phyloP scores from a whole-genome alignment of 1,140 invertebrate species.

The Lepidostoma basale region DNA sequence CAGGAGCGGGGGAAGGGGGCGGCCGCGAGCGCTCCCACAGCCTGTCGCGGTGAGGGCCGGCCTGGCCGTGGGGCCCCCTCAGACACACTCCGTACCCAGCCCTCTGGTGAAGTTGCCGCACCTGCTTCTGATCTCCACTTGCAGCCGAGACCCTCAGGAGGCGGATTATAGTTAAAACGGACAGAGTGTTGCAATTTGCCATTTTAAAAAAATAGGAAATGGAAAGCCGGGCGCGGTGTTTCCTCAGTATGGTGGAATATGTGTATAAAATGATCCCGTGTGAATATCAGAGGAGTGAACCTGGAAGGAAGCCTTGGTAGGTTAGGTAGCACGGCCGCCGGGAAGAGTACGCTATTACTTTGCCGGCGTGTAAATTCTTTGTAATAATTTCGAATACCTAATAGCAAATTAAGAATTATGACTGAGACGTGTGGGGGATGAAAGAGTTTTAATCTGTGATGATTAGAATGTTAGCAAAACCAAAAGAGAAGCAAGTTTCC shows the following conservation, averaged over 20 bases:
- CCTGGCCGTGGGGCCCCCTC: background rate
- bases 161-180: background rate
- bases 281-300: no score
- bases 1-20: slow-evolving; percentile 1
- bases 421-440: background rate
- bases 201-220: background rate
- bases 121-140: no score
- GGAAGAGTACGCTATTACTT: slow-evolving; percentile 19
- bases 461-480: slow-evolving; percentile 12
- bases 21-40: slow-evolving; percentile 42
- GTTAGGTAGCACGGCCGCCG: background rate
- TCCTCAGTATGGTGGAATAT: no score
- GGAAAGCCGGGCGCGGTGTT: no score
- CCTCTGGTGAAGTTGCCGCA: background rate
- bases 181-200: background rate
- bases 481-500: background rate
- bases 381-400: background rate
- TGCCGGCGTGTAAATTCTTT: background rate
- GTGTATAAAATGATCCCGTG: no score
- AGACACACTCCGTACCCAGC: background rate
- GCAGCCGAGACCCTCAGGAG: no score
- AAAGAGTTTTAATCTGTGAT: slow-evolving; percentile 15
- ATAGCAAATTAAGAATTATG: background rate
- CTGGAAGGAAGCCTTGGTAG: no score
- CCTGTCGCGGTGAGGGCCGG: slow-evolving; percentile 39